A percentile compares a stretch with the other conserved stretches of the same genome.
Conservation (phyloP, 2,797 vertebrate species). For the Tarsius wallacei region DNA sequence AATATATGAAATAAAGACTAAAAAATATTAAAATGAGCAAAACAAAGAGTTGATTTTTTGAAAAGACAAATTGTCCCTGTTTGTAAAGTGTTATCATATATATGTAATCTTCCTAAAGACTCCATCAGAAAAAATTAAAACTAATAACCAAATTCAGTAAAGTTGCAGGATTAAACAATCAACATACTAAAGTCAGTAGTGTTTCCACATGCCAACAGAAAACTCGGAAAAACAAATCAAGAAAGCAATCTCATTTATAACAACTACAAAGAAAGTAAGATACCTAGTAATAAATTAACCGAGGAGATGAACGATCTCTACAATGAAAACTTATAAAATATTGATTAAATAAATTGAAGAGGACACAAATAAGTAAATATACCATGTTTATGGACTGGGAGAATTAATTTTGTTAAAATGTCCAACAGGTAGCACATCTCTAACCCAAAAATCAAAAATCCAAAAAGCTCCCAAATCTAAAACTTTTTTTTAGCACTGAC, state of each 20-base stretch:
- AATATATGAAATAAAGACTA: background rate
- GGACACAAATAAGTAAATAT: background rate
- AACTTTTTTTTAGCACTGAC: background rate
- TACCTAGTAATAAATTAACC: background rate
- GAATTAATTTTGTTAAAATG: background rate
- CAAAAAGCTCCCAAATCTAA: background rate
- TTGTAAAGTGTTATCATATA: background rate
- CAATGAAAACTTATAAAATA: background rate
- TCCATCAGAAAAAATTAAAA: background rate
- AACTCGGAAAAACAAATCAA: background rate
- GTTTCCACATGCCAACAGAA: background rate
- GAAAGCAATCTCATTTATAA: background rate
- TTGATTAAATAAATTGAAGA: background rate
- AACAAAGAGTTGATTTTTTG: background rate
- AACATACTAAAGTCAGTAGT: background rate
- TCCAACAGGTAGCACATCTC: background rate
- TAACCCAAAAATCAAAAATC: background rate
- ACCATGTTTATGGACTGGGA: background rate
- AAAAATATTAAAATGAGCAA: background rate
- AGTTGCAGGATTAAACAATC: background rate
- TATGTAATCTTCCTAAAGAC: background rate
- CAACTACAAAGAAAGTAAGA: background rate
- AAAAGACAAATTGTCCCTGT: background rate
- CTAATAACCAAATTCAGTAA: background rate
- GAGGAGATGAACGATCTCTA: background rate